These are phyloP conservation scores for Ceyx melanurus DNA, from an alignment of 2,113 vertebrate species.

Conservation along the genomic window DNA sequence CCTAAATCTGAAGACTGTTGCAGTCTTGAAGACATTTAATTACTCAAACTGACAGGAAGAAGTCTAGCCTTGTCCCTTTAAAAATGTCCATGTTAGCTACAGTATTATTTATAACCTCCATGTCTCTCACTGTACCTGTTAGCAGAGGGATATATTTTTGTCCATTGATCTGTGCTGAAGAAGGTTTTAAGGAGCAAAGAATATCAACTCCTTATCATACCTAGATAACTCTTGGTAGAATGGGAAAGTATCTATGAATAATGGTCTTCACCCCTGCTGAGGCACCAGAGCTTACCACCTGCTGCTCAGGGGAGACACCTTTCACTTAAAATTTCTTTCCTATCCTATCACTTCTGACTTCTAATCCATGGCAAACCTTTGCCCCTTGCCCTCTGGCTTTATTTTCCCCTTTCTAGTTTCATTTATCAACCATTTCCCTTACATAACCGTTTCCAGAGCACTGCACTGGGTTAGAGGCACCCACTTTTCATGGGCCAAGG, in stretches of 20 bases:
- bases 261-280: not conserved
- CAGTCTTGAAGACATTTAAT: not conserved
- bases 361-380: not conserved
- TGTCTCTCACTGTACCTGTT: not conserved
- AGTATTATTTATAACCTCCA: not conserved
- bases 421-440: not conserved
- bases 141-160: not conserved
- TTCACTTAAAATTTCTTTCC: not conserved
- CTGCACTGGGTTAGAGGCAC: not conserved
- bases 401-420: not conserved
- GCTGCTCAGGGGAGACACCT: not conserved
- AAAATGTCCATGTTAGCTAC: not conserved
- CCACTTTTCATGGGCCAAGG: not conserved
- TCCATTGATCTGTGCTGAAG: not conserved
- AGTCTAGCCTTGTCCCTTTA: not conserved
- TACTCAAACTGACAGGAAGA: not conserved
- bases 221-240: not conserved
- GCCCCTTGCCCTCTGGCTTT: not conserved
- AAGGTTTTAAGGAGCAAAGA: not conserved
- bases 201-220: not conserved
- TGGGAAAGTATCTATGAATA: not conserved
- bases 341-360: not conserved
- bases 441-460: not conserved
- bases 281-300: not conserved
- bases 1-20: not conserved